phyloP scores from a whole-genome alignment of 1,140 invertebrate genomes.

The Drosophila azteca region DNA sequence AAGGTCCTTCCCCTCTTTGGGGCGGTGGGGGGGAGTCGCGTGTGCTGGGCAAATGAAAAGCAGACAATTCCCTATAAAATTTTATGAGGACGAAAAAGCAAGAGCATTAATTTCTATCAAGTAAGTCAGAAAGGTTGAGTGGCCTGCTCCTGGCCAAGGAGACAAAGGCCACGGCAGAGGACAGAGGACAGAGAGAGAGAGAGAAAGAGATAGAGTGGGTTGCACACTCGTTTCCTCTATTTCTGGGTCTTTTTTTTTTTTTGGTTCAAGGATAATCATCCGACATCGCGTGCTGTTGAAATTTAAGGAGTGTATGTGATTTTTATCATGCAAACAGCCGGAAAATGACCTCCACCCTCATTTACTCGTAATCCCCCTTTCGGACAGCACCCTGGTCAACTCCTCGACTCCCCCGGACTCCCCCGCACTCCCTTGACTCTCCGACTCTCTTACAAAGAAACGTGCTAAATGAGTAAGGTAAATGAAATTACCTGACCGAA shows the following conservation, averaged over 20 bases:
- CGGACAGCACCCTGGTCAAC: background rate
- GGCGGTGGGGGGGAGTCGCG: constrained; percentile 33
- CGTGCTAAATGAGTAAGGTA: constrained; percentile 80
- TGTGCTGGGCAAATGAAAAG: constrained; percentile 65
- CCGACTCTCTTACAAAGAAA: constrained; percentile 41
- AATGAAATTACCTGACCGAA: constrained; percentile 75
- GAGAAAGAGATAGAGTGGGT: constrained; percentile 5
- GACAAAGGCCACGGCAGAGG: constrained; percentile 49
- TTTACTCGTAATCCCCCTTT: background rate
- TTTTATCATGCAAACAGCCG: constrained; percentile 83
- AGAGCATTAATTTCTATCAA: constrained; percentile 60
- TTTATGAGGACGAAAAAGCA: constrained; percentile 66
- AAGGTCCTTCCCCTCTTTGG: constrained; percentile 16
- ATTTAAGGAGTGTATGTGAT: constrained; percentile 84
- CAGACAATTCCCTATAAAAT: constrained; percentile 65
- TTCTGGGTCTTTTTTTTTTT: constrained; percentile 25
- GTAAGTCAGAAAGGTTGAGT: constrained; percentile 76
- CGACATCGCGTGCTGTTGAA: constrained; percentile 79
- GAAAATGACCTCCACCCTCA: constrained; percentile 59
- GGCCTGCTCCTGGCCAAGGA: constrained; percentile 41
- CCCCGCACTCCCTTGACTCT: too few relatives aligned
- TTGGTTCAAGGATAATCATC: constrained; percentile 82
- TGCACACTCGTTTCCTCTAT: constrained; percentile 11
- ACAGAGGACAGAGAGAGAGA: background rate
- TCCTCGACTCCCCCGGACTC: background rate